Conservation (phyloP, 2,888 invertebrate species). For the Cepaea hortensis region DNA sequence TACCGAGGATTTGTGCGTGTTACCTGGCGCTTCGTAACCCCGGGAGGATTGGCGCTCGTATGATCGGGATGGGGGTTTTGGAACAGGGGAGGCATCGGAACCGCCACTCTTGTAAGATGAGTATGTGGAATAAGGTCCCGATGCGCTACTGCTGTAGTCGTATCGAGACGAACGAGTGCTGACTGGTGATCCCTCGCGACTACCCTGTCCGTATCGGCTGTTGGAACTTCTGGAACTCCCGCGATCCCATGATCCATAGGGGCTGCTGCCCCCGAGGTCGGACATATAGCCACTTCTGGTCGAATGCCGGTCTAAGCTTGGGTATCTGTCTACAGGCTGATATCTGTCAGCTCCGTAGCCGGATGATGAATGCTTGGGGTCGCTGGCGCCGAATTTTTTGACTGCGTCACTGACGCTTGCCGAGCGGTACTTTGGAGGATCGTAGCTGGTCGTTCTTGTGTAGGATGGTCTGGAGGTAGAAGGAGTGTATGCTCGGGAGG, state of each 20-base stretch:
- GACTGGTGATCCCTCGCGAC: slow-evolving; percentile 68
- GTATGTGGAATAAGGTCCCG: slow-evolving; percentile 65
- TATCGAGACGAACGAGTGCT: slow-evolving; percentile 65
- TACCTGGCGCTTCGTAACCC: slow-evolving; percentile 56
- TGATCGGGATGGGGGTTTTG: slow-evolving; percentile 57
- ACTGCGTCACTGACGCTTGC: slow-evolving; percentile 61
- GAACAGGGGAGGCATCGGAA: slow-evolving; percentile 61
- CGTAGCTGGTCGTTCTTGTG: slow-evolving; percentile 53
- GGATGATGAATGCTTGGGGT: slow-evolving; percentile 45
- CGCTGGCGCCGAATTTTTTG: slow-evolving; percentile 59
- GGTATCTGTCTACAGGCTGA: slow-evolving; percentile 55
- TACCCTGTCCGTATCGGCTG: slow-evolving; percentile 62
- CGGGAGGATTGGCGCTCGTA: slow-evolving; percentile 64
- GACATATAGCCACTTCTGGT: slow-evolving; percentile 69
- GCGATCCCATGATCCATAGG: slow-evolving; percentile 68
- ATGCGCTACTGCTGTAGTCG: slow-evolving; percentile 69
- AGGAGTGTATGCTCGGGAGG: slow-evolving; percentile 51
- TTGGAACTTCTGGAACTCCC: slow-evolving; percentile 64
- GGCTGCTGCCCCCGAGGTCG: slow-evolving; percentile 69
- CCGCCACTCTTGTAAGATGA: slow-evolving; percentile 65
- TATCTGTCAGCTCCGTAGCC: slow-evolving; percentile 55
- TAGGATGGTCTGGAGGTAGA: slow-evolving; percentile 46
- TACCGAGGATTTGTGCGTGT: slow-evolving; percentile 26
- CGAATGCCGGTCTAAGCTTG: slow-evolving; percentile 62
- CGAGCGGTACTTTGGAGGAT: slow-evolving; percentile 50